Evolutionary conservation across 2,888 invertebrate species (phyloP).

Genomic region (Schrankia costaestrigalis): DNA sequence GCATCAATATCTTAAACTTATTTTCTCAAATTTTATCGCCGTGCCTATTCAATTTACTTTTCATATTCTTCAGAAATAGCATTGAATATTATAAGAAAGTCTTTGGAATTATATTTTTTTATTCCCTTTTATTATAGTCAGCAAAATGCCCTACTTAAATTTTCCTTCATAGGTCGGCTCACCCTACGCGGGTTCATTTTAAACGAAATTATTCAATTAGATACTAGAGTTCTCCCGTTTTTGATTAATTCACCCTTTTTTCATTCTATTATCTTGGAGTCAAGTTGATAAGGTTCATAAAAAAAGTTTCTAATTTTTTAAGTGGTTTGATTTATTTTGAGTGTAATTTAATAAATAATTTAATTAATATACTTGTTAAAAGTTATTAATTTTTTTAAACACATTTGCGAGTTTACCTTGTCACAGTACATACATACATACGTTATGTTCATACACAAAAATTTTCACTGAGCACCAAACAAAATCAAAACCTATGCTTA

Average conservation of each 20-base stretch:
- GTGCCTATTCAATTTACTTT: neutral
- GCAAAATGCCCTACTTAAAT: slow-evolving; percentile 19
- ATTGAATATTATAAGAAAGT: neutral
- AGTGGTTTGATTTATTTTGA: slow-evolving; percentile 1
- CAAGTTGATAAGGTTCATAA: slow-evolving; percentile 39
- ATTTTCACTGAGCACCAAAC: too few species aligned
- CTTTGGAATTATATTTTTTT: slow-evolving; percentile 2
- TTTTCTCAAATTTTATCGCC: neutral
- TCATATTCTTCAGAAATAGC: neutral
- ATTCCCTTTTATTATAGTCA: slow-evolving; percentile 13
- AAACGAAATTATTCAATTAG: slow-evolving; percentile 71
- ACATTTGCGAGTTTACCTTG: too few species aligned
- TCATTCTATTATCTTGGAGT: slow-evolving; percentile 50
- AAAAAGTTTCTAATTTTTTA: neutral
- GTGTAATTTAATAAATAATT: neutral
- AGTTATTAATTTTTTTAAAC: neutral
- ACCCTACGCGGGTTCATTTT: slow-evolving; percentile 12
- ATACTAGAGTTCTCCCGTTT: slow-evolving; percentile 53
- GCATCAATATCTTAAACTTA: neutral
- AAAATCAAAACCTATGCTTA: too few species aligned
- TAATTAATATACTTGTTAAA: neutral
- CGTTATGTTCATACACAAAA: too few species aligned
- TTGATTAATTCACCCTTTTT: slow-evolving; percentile 57
- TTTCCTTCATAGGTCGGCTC: slow-evolving; percentile 11
- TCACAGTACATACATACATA: too few species aligned